Evolutionary conservation across 2,797 vertebrate genomes (phyloP), one percentile per base, ranked within the genome.

Genomic region (Ctenopoma kingsleyae): DNA sequence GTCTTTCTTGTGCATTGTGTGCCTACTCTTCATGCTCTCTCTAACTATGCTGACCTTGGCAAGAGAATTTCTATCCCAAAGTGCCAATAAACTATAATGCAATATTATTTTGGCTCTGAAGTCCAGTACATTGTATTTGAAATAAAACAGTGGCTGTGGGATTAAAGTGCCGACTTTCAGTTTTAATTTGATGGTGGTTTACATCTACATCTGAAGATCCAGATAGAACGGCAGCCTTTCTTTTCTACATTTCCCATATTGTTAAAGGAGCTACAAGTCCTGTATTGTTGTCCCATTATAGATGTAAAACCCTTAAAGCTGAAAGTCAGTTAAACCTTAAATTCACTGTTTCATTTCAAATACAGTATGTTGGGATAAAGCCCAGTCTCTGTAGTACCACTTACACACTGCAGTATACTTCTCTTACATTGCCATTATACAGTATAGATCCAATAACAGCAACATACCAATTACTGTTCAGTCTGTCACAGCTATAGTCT

Each of bases 251-350:
- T 79, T 3, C 8, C 8, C 32, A 10, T 11, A 11, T 8, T 1
- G 32, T 35, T 35, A 35, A 44, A 51, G 22, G 64, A 25, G 8
- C 49, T 40, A 67, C 55, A 77, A 61, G 44, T 19, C 53, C 36
- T 27, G 47, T 25, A 35, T 32, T 46, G 8, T 47, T 67, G 44
- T 57, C 43, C 23, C 32, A 36, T 32, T 76, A 44, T 53, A 56
- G 59, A 44, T 69, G 63, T 53, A 63, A 68, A 67, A 58, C 36
- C 44, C 70, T 67, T 78, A 69, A 66, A 76, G 63, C 56, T 71
- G 53, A 74, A 77, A 80, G 71, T 74, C 68, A 79, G 56, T 62
- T 72, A 57, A 80, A 74, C 64, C 70, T 66, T 46, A 52, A 66
- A 80, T 56, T 60, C 54, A 53, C 36, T 49, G 53, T 78, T 78